These are phyloP conservation scores for Caenorhabditis brenneri DNA, from an alignment of 1,140 invertebrate species.

Conservation along the genomic window DNA sequence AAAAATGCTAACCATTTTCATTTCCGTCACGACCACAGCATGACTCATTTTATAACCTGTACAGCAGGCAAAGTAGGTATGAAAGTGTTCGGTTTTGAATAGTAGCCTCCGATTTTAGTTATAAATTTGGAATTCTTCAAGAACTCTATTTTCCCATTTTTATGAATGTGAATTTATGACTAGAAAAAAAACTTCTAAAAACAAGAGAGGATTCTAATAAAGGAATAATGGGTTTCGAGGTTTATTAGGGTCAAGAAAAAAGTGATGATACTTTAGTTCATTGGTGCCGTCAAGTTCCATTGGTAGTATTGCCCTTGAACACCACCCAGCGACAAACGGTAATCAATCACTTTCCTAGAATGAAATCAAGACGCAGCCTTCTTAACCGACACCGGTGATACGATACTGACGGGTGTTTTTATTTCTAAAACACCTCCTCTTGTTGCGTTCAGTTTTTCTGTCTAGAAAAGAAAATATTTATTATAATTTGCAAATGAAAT, in stretches of 20 bases:
- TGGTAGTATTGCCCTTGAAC: conserved; percentile 17
- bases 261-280: background rate
- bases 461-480: background rate
- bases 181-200: too few relatives aligned
- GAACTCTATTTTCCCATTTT: too few relatives aligned
- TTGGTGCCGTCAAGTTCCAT: conserved; percentile 8
- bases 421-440: background rate
- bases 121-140: too few relatives aligned
- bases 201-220: too few relatives aligned
- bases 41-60: conserved; percentile 29
- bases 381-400: background rate
- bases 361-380: conserved; percentile 27
- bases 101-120: too few relatives aligned
- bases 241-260: background rate
- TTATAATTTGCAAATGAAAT: background rate
- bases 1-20: conserved; percentile 40
- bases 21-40: conserved; percentile 31
- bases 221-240: too few relatives aligned
- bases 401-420: conserved; percentile 25
- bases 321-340: conserved; percentile 27
- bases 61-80: background rate
- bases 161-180: too few relatives aligned
- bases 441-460: background rate
- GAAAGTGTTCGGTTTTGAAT: background rate
- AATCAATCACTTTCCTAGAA: conserved; percentile 41